Evolutionary conservation across 2,888 invertebrate species (phyloP).

Genomic region (Agapostemon virescens): DNA sequence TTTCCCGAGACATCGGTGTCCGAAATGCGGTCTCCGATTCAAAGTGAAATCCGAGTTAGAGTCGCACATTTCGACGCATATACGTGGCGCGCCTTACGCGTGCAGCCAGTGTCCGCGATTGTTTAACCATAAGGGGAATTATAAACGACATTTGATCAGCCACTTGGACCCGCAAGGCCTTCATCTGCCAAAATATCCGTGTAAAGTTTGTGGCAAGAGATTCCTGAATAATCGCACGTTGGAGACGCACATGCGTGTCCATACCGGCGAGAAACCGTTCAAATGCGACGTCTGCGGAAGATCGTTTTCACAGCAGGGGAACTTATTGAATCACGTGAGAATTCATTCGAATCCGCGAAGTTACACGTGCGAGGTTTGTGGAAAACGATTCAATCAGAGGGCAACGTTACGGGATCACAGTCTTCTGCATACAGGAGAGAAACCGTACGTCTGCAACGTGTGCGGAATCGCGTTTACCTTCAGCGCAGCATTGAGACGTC

Average conservation of each 20-base stretch:
- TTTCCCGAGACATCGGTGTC: slow-evolving; percentile 75
- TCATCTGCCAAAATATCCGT: slow-evolving; percentile 82
- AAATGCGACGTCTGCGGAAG: slow-evolving; percentile 82
- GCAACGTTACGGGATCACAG: slow-evolving; percentile 77
- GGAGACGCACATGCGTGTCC: slow-evolving; percentile 83
- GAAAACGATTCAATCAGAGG: slow-evolving; percentile 78
- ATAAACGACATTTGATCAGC: slow-evolving; percentile 76
- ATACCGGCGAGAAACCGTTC: slow-evolving; percentile 84
- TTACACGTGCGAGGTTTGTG: slow-evolving; percentile 77
- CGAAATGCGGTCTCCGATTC: slow-evolving; percentile 76
- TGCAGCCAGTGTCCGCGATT: slow-evolving; percentile 75
- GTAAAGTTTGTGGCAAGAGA: slow-evolving; percentile 82
- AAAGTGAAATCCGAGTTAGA: slow-evolving; percentile 74
- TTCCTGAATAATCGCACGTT: slow-evolving; percentile 84
- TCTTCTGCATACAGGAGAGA: slow-evolving; percentile 77
- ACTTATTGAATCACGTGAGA: slow-evolving; percentile 75
- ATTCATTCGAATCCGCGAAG: slow-evolving; percentile 77
- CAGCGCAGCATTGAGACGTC: slow-evolving; percentile 76
- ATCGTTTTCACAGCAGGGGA: slow-evolving; percentile 80
- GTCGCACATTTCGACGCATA: slow-evolving; percentile 69
- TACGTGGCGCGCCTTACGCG: slow-evolving; percentile 70
- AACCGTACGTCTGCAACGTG: slow-evolving; percentile 76
- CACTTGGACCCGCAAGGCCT: slow-evolving; percentile 75
- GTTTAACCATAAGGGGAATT: slow-evolving; percentile 78
- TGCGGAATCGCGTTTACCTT: slow-evolving; percentile 78